phyloP scores from a whole-genome alignment of 2,113 vertebrate species.

The Misgurnus anguillicaudatus region DNA sequence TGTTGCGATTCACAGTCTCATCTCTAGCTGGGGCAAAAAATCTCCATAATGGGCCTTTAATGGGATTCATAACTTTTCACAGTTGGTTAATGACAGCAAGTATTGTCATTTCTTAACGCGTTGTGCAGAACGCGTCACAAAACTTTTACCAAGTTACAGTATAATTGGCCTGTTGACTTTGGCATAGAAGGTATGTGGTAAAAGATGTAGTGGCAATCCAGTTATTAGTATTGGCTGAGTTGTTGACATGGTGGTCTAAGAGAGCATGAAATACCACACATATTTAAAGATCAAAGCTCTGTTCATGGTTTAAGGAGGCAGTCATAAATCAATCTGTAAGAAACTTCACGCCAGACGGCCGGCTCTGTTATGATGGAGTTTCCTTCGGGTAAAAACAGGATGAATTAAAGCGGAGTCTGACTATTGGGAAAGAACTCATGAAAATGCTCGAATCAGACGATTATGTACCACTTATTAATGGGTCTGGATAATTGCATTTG shows the following conservation, averaged over 20 bases:
- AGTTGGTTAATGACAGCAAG: too few species aligned
- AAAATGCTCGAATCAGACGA: constrained; percentile 34
- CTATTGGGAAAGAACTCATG: constrained; percentile 22
- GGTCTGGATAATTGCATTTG: constrained; percentile 38
- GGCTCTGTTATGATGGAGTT: constrained; percentile 32
- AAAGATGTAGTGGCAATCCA: neutral
- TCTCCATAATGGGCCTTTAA: too few species aligned
- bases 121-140: neutral
- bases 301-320: constrained; percentile 20
- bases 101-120: too few species aligned
- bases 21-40: too few species aligned
- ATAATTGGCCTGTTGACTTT: constrained; percentile 1
- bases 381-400: neutral
- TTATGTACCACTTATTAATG: constrained; percentile 35
- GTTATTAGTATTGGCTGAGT: constrained; percentile 2
- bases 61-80: too few species aligned
- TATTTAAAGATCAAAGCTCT: constrained; percentile 21
- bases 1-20: too few species aligned
- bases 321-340: constrained; percentile 16
- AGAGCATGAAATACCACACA: constrained; percentile 24
- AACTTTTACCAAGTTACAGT: neutral
- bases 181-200: neutral
- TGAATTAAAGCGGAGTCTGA: constrained; percentile 8
- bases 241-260: neutral
- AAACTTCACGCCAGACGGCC: constrained; percentile 22